Evolutionary conservation across 2,888 invertebrate genomes (phyloP).

Genomic region (Nephrotoma appendiculata): DNA sequence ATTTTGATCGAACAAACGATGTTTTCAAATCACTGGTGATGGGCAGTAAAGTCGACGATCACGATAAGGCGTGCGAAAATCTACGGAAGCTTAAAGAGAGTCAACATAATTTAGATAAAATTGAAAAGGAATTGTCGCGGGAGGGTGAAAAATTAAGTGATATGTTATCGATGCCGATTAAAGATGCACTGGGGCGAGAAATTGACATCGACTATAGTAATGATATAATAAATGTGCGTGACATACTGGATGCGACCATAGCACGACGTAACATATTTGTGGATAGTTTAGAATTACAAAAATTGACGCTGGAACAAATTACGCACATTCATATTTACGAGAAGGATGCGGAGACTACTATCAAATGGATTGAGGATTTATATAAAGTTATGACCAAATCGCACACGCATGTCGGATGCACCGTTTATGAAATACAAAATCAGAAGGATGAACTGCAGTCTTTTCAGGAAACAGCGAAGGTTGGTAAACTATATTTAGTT

Average conservation of each 20-base stretch:
- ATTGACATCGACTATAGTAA: slow-evolving; percentile 52
- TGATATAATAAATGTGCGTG: slow-evolving; percentile 56
- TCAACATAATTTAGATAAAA: slow-evolving; percentile 43
- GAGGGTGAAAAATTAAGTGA: slow-evolving; percentile 67
- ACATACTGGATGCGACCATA: slow-evolving; percentile 52
- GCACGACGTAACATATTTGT: slow-evolving; percentile 55
- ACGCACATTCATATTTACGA: slow-evolving; percentile 62
- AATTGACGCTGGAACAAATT: slow-evolving; percentile 62
- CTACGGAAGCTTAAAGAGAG: slow-evolving; percentile 43
- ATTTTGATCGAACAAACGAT: slow-evolving; percentile 49
- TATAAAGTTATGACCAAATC: slow-evolving; percentile 52
- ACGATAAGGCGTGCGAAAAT: slow-evolving; percentile 40
- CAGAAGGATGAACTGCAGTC: slow-evolving; percentile 61
- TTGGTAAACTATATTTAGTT: slow-evolving; percentile 25
- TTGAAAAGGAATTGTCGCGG: slow-evolving; percentile 51
- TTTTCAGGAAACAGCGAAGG: slow-evolving; percentile 66
- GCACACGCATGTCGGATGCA: slow-evolving; percentile 58
- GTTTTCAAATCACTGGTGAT: slow-evolving; percentile 52
- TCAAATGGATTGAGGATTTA: slow-evolving; percentile 63
- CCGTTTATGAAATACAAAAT: slow-evolving; percentile 53
- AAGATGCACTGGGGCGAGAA: slow-evolving; percentile 59
- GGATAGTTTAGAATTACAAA: slow-evolving; percentile 61
- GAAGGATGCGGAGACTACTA: slow-evolving; percentile 57
- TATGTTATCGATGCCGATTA: slow-evolving; percentile 61
- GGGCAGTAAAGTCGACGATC: slow-evolving; percentile 42